phyloP scores from a whole-genome alignment of 2,113 vertebrate species.

The Antigone vipio region DNA sequence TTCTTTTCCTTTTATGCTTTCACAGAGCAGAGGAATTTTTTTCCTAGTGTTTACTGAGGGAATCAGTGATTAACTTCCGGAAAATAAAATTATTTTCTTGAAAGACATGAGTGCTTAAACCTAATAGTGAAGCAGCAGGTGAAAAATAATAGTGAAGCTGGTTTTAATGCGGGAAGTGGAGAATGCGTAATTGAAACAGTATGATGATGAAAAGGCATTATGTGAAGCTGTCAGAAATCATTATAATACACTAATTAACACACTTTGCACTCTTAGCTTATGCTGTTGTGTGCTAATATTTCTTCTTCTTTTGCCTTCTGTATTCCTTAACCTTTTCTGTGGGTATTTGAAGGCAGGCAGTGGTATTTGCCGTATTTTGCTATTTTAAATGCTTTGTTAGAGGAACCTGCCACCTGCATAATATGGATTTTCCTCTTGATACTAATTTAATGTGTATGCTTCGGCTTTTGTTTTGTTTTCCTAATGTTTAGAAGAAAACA shows the following conservation, averaged over 20 bases:
- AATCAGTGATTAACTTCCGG: constrained; percentile 42
- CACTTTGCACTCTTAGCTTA: constrained; percentile 33
- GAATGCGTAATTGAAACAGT: constrained; percentile 70
- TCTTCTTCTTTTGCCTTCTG: constrained; percentile 42
- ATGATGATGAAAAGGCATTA: constrained; percentile 68
- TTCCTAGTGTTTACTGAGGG: neutral
- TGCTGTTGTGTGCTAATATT: constrained; percentile 51
- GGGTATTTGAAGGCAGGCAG: neutral
- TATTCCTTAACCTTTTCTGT: constrained; percentile 47
- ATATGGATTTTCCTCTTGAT: constrained; percentile 16
- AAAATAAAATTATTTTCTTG: constrained; percentile 51
- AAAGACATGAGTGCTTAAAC: constrained; percentile 37
- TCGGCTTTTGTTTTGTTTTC: constrained; percentile 12
- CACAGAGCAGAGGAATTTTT: constrained; percentile 19
- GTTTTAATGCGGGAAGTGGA: constrained; percentile 58
- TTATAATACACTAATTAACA: constrained; percentile 68
- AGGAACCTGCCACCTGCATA: neutral
- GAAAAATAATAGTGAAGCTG: constrained; percentile 58
- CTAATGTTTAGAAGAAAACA: neutral
- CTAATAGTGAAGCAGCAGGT: constrained; percentile 58
- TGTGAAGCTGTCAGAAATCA: constrained; percentile 65
- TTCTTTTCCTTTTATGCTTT: neutral
- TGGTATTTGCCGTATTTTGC: neutral
- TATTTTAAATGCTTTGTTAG: neutral
- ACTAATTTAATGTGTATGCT: neutral